These are phyloP conservation scores for Dryobota labecula DNA, from an alignment of 2,888 invertebrate genomes.

Conservation along the genomic window DNA sequence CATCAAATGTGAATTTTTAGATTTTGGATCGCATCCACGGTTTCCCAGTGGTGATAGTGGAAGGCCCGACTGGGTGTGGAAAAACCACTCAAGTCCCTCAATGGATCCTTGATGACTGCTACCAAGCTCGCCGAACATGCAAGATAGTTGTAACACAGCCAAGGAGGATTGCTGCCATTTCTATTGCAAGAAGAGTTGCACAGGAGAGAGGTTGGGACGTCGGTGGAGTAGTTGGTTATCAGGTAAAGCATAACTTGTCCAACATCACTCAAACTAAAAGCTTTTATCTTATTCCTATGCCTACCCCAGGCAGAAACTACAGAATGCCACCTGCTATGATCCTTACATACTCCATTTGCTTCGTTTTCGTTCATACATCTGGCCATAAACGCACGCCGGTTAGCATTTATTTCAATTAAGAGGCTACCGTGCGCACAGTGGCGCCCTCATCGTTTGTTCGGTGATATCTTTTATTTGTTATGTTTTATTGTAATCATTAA, in stretches of 20 bases:
- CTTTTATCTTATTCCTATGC: not conserved
- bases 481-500: too few species aligned
- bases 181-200: slow-evolving; percentile 96
- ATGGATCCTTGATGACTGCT: slow-evolving; percentile 96
- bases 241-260: slow-evolving; percentile 89
- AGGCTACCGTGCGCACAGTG: too few species aligned
- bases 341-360: too few species aligned
- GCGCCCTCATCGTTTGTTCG: too few species aligned
- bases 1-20: too few species aligned
- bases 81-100: slow-evolving; percentile 97
- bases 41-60: slow-evolving; percentile 95
- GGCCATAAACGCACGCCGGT: not conserved
- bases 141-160: slow-evolving; percentile 98
- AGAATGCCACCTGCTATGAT: too few species aligned
- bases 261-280: not conserved
- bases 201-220: slow-evolving; percentile 95
- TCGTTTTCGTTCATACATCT: too few species aligned
- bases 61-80: slow-evolving; percentile 98
- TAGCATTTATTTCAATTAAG: too few species aligned
- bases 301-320: too few species aligned
- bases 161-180: slow-evolving; percentile 97
- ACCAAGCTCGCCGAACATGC: slow-evolving; percentile 91
- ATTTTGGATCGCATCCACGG: slow-evolving; percentile 93
- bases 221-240: slow-evolving; percentile 96
- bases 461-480: too few species aligned